A percentile compares a stretch with the other conserved stretches of the same genome.
These are phyloP conservation scores for Chelidonichthys spinosus DNA, from an alignment of 2,797 vertebrate genomes.

Conservation along the genomic window DNA sequence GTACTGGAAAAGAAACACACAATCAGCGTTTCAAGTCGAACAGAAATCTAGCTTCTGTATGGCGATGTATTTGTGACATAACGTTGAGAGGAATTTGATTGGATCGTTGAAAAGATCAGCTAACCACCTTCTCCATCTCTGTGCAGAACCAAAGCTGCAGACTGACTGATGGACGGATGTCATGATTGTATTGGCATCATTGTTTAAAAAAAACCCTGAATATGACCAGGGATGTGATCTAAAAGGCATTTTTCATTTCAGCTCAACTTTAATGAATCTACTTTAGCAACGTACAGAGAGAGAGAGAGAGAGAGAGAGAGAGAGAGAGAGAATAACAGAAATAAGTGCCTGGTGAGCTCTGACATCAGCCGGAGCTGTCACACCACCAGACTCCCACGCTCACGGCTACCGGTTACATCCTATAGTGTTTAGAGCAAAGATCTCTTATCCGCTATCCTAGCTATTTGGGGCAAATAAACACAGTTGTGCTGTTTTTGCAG, in stretches of 20 bases:
- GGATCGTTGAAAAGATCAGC: no score
- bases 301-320: background rate
- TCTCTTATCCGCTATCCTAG: background rate
- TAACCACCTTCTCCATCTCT: no score
- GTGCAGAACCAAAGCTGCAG: no score
- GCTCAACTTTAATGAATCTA: background rate
- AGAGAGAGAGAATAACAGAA: background rate
- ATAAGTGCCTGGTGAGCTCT: background rate
- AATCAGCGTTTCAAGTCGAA: background rate
- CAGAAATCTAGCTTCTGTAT: no score
- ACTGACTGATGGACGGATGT: no score
- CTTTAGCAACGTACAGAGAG: conserved; percentile 6
- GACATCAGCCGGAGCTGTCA: background rate
- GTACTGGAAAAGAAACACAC: background rate
- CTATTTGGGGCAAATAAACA: background rate
- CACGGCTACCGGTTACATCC: background rate
- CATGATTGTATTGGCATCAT: no score
- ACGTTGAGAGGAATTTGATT: no score
- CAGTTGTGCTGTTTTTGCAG: no score
- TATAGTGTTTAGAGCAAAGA: background rate
- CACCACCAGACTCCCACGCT: background rate
- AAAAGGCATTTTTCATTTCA: no score
- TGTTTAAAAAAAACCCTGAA: no score
- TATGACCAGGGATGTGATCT: no score
- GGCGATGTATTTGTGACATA: no score